phyloP scores from a whole-genome alignment of 2,888 invertebrate species.

The Omphaloscelis lunosa region DNA sequence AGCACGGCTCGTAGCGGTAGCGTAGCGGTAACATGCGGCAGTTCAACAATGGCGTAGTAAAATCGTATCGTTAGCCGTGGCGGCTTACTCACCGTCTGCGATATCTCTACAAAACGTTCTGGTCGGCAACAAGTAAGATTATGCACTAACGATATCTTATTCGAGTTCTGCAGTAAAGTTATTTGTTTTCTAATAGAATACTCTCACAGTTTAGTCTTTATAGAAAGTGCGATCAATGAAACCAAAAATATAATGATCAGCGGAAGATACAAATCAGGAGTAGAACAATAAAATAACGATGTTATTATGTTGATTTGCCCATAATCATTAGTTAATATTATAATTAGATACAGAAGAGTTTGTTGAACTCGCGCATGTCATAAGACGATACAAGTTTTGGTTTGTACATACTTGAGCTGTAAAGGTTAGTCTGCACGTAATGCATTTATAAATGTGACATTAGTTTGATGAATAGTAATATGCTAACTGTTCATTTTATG shows the following conservation, averaged over 20 bases:
- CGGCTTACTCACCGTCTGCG: neutral
- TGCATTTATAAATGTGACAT: neutral
- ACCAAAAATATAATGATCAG: neutral
- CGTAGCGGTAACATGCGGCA: neutral
- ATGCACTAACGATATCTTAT: neutral
- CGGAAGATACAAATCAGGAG: slow-evolving; percentile 12
- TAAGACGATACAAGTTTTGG: neutral
- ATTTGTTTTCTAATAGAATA: neutral
- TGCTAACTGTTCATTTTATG: neutral
- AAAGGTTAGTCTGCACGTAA: slow-evolving; percentile 1
- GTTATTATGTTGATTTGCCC: neutral
- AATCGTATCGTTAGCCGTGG: neutral
- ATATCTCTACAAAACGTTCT: neutral
- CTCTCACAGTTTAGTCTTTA: neutral
- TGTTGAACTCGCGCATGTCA: slow-evolving; percentile 7
- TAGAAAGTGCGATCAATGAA: neutral
- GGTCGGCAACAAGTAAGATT: neutral
- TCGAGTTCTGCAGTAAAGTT: neutral
- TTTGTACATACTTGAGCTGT: neutral
- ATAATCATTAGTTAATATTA: slow-evolving; percentile 9
- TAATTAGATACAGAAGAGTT: neutral
- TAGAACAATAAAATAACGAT: slow-evolving; percentile 8
- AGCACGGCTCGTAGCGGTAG: neutral
- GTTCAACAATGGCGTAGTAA: neutral
- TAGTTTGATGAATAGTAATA: neutral